A percentile compares a stretch with the other conserved stretches of the same genome.
These are phyloP conservation scores for Upupa epops DNA, from an alignment of 2,113 vertebrate genomes.

Conservation along the genomic window DNA sequence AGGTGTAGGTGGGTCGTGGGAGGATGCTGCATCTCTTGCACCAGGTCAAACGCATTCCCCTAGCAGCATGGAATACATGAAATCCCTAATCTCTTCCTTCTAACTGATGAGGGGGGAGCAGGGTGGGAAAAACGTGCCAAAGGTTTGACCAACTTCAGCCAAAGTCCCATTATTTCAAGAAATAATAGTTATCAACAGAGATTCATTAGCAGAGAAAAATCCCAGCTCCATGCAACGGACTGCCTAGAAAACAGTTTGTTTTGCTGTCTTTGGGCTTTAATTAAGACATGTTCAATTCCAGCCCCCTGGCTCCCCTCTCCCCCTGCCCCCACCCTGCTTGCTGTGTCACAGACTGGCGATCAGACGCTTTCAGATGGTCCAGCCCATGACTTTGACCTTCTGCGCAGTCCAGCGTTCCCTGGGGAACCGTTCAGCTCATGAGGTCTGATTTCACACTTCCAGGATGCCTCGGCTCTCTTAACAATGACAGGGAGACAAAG, in stretches of 20 bases:
- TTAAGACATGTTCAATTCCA: constrained; percentile 86
- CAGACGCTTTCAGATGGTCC: constrained; percentile 86
- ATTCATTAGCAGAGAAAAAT: constrained; percentile 78
- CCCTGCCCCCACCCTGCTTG: constrained; percentile 65
- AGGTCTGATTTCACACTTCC: constrained; percentile 94
- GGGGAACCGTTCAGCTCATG: constrained; percentile 90
- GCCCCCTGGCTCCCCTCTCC: constrained; percentile 65
- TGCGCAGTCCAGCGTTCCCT: constrained; percentile 84
- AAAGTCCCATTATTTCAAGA: constrained; percentile 66
- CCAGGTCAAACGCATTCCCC: not conserved
- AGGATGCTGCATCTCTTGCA: not conserved
- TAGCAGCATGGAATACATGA: not conserved
- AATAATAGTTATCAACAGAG: constrained; percentile 67
- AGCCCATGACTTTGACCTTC: constrained; percentile 90
- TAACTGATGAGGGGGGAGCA: constrained; percentile 34
- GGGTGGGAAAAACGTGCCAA: constrained; percentile 46
- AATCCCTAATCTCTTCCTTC: constrained; percentile 7
- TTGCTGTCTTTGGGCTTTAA: constrained; percentile 87
- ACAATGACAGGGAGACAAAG: constrained; percentile 95
- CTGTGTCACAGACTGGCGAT: constrained; percentile 83
- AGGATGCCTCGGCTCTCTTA: constrained; percentile 82
- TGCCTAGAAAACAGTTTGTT: constrained; percentile 83
- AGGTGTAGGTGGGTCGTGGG: not conserved
- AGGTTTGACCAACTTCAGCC: constrained; percentile 39
- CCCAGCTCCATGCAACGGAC: constrained; percentile 68